Evolutionary conservation across 2,113 vertebrate genomes (phyloP).

Genomic region (Centrocercus urophasianus): DNA sequence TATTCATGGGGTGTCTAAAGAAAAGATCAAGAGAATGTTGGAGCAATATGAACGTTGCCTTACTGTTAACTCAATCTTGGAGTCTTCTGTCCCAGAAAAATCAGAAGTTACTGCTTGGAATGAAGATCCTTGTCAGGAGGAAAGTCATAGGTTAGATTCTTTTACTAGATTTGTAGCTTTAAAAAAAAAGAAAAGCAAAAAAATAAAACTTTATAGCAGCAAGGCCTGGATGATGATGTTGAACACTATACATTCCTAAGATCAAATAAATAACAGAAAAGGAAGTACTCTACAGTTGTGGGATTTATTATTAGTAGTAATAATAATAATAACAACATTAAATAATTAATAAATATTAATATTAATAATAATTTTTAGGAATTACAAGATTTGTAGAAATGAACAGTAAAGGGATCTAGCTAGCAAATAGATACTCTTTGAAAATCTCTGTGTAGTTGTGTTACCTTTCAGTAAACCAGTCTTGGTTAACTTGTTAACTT

Average conservation of each 20-base stretch:
- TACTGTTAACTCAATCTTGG: conserved; percentile 86
- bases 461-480: background rate
- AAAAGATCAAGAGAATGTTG: conserved; percentile 91
- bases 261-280: background rate
- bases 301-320: too few relatives aligned
- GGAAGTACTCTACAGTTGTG: background rate
- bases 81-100: conserved; percentile 80
- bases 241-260: background rate
- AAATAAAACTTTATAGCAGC: background rate
- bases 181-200: background rate
- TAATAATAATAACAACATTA: too few relatives aligned
- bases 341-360: too few relatives aligned
- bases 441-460: background rate
- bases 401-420: background rate
- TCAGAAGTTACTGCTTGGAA: conserved; percentile 50
- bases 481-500: background rate
- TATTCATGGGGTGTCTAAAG: conserved; percentile 87
- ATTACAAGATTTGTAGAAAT: background rate
- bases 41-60: conserved; percentile 87
- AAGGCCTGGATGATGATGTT: background rate
- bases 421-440: background rate
- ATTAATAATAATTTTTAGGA: background rate
- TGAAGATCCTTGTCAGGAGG: conserved; percentile 58
- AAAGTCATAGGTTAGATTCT: conserved; percentile 68
- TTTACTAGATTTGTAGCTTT: background rate